Percentiles rank a stretch among this genome's conserved stretches.
Conservation (phyloP, 2,888 invertebrate species). For the Gymnosoma rotundatum region DNA sequence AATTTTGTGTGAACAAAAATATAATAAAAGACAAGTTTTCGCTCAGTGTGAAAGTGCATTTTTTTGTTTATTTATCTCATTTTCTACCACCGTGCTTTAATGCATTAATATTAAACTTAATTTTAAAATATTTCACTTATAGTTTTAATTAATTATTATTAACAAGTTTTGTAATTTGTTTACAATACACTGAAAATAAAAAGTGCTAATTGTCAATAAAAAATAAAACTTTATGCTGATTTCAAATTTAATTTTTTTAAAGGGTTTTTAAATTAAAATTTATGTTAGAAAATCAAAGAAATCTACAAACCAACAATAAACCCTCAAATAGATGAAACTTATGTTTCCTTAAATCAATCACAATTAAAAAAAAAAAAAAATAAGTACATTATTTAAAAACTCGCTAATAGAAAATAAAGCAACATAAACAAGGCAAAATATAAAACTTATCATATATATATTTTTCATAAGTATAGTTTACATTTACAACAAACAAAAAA, state of each 20-base stretch:
- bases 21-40: neutral
- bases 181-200: slow-evolving; percentile 26
- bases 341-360: slow-evolving; percentile 66
- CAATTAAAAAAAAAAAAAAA: slow-evolving; percentile 57
- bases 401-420: slow-evolving; percentile 14
- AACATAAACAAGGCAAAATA: slow-evolving; percentile 14
- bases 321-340: slow-evolving; percentile 66
- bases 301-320: slow-evolving; percentile 49
- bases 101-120: slow-evolving; percentile 38
- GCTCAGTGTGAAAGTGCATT: slow-evolving; percentile 1
- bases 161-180: slow-evolving; percentile 37
- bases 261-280: slow-evolving; percentile 2
- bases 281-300: slow-evolving; percentile 18
- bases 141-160: slow-evolving; percentile 60
- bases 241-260: slow-evolving; percentile 22
- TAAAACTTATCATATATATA: slow-evolving; percentile 64
- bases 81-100: slow-evolving; percentile 56
- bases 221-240: slow-evolving; percentile 2
- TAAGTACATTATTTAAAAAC: slow-evolving; percentile 46
- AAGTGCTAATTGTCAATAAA: slow-evolving; percentile 49
- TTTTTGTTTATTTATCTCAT: slow-evolving; percentile 41
- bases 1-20: neutral
- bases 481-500: slow-evolving; percentile 1
- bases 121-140: slow-evolving; percentile 33
- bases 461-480: slow-evolving; percentile 62